phyloP scores from a whole-genome alignment of 1,140 invertebrate species.

The Ctenoplectra terminalis region DNA sequence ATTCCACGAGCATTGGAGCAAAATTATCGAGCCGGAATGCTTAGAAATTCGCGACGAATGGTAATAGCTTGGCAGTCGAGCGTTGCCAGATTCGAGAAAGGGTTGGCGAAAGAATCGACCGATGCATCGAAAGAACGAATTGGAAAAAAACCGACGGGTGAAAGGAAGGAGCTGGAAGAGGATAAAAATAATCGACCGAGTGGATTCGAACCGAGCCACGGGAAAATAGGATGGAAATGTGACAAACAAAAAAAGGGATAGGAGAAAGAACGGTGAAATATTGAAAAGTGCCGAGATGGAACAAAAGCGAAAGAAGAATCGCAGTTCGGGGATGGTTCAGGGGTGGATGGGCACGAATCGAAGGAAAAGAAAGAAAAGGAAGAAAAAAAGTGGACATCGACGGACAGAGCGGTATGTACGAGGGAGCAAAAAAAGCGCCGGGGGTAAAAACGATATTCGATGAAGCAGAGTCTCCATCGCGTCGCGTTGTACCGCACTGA shows the following conservation, averaged over 20 bases:
- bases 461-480: not conserved
- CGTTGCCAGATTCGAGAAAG: no score
- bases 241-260: not conserved
- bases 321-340: no score
- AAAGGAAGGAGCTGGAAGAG: not conserved
- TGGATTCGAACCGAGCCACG: not conserved
- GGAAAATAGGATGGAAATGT: not conserved
- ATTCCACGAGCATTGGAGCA: no score
- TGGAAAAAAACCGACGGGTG: not conserved
- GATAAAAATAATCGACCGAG: no score
- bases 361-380: not conserved
- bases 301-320: conserved; percentile 42
- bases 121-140: not conserved
- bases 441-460: conserved; percentile 26
- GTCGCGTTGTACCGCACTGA: not conserved
- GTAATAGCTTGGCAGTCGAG: no score
- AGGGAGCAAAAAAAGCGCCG: not conserved
- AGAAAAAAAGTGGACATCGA: not conserved
- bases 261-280: conserved; percentile 31
- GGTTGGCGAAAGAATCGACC: no score
- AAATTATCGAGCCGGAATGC: no score
- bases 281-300: conserved; percentile 32
- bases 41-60: no score
- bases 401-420: not conserved
- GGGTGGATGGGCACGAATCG: not conserved